Conservation (phyloP, 2,797 vertebrate species). For the Columba guinea region DNA sequence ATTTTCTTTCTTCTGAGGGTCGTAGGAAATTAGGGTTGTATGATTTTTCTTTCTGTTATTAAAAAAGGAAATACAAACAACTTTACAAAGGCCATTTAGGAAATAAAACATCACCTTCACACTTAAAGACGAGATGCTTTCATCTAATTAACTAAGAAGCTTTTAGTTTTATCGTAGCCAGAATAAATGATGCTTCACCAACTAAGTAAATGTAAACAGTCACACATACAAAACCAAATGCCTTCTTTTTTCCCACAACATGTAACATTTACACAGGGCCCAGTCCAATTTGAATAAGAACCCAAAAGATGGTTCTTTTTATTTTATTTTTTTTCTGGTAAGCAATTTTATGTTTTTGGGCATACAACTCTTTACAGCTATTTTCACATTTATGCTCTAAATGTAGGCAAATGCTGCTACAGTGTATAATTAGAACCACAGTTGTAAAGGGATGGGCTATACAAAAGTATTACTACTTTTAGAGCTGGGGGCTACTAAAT, state of each 20-base stretch:
- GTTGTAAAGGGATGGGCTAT: background rate
- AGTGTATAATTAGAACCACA: background rate
- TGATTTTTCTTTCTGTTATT: background rate
- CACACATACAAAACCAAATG: background rate
- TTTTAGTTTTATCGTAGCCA: background rate
- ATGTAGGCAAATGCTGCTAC: background rate
- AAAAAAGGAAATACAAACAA: background rate
- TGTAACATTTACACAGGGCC: background rate
- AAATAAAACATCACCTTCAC: background rate
- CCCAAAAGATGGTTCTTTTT: background rate
- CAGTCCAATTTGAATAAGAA: background rate
- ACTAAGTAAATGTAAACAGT: background rate
- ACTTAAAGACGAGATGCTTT: background rate
- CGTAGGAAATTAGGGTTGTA: background rate
- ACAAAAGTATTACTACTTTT: background rate
- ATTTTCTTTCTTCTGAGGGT: background rate
- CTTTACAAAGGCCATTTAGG: background rate
- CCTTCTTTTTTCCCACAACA: background rate
- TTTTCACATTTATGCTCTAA: background rate
- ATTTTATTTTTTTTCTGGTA: background rate
- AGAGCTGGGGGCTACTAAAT: background rate
- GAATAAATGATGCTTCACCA: background rate
- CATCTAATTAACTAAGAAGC: too few relatives aligned
- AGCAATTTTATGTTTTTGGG: background rate
- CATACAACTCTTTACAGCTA: background rate